These are phyloP conservation scores for Myotis daubentonii DNA, from an alignment of 2,797 vertebrate species.

Conservation along the genomic window DNA sequence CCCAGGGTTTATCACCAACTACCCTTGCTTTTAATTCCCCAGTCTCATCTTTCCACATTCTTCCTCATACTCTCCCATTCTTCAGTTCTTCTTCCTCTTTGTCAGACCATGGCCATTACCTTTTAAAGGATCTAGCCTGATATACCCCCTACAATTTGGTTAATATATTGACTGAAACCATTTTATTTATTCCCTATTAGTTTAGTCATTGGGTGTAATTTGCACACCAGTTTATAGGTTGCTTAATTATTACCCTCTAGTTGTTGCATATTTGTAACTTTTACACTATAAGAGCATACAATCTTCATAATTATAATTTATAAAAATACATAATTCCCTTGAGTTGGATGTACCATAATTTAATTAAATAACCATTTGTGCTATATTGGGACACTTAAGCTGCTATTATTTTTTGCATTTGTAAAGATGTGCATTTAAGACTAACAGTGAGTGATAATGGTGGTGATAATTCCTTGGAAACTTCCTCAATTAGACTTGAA, in stretches of 20 bases:
- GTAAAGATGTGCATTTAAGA: constrained; percentile 44
- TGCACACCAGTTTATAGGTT: constrained; percentile 24
- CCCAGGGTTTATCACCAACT: neutral
- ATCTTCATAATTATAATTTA: constrained; percentile 36
- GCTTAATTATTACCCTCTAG: constrained; percentile 2
- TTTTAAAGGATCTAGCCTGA: neutral
- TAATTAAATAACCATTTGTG: constrained; percentile 21
- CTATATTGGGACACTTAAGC: neutral
- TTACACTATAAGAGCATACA: constrained; percentile 22
- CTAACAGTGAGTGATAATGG: neutral
- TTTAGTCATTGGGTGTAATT: constrained; percentile 43
- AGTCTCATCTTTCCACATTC: neutral
- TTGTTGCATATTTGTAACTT: constrained; percentile 44
- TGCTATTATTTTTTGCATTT: constrained; percentile 17
- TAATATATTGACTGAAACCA: constrained; percentile 14
- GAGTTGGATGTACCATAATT: constrained; percentile 21
- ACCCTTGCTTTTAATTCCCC: neutral
- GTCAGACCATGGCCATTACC: neutral
- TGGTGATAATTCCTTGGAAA: constrained; percentile 35
- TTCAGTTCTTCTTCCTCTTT: neutral
- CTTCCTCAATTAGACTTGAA: neutral
- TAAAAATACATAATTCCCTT: constrained; percentile 9
- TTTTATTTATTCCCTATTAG: constrained; percentile 45
- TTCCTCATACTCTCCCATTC: neutral
- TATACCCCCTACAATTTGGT: neutral